Conservation (phyloP, 2,888 invertebrate genomes). For the Noctuana brunneofusca region DNA sequence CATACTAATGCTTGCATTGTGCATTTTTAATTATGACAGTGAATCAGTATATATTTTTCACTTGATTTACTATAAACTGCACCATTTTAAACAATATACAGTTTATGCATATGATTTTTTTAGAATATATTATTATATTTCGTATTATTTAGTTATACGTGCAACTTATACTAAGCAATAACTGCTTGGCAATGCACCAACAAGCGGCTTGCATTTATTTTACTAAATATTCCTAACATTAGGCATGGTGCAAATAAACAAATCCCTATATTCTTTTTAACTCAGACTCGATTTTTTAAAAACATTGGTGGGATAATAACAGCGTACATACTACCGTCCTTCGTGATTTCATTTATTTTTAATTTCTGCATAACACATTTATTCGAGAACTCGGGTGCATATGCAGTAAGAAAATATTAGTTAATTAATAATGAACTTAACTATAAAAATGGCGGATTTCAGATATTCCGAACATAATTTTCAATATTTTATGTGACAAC, state of each 20-base stretch:
- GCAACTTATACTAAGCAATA: slow-evolving; percentile 19
- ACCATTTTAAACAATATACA: slow-evolving; percentile 3
- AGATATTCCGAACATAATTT: not conserved
- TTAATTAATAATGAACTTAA: not conserved
- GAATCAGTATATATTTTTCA: slow-evolving; percentile 3
- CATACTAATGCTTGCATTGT: slow-evolving; percentile 18
- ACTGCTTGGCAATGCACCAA: slow-evolving; percentile 6
- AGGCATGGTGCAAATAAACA: slow-evolving; percentile 15
- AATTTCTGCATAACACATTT: slow-evolving; percentile 37
- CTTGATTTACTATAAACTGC: slow-evolving; percentile 18
- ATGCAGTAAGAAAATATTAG: not conserved
- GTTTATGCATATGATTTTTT: slow-evolving; percentile 3
- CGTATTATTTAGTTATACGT: slow-evolving; percentile 8
- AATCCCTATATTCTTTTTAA: slow-evolving; percentile 17
- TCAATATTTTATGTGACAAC: not conserved
- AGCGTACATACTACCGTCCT: not conserved
- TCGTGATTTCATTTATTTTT: not conserved
- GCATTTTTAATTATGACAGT: slow-evolving; percentile 10
- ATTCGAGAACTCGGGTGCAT: slow-evolving; percentile 18
- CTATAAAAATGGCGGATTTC: not conserved
- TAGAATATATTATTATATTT: not conserved
- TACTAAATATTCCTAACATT: slow-evolving; percentile 12
- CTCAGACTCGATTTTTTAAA: slow-evolving; percentile 23
- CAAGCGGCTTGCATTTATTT: slow-evolving; percentile 13
- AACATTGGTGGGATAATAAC: slow-evolving; percentile 25